These are phyloP conservation scores for pig (Sus scrofa) DNA, from an alignment of 2,113 vertebrate species.

Conservation along the genomic window DNA sequence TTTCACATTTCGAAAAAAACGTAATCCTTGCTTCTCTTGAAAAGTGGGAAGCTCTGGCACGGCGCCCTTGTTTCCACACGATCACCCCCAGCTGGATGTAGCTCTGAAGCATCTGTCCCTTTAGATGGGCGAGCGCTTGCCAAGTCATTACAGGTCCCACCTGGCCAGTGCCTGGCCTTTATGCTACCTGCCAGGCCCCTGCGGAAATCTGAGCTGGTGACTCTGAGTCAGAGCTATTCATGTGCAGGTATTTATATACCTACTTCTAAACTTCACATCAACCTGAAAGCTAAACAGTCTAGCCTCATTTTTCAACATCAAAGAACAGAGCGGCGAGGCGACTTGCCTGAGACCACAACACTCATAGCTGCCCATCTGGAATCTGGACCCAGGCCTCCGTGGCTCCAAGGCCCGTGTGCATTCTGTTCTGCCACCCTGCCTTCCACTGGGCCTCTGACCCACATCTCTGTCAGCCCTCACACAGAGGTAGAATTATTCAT, in stretches of 20 bases:
- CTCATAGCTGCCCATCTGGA: background rate
- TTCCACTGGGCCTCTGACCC: background rate
- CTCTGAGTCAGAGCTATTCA: background rate
- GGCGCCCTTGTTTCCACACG: constrained; percentile 42
- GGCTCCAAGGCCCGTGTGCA: background rate
- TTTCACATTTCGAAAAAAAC: background rate
- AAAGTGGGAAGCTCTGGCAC: background rate
- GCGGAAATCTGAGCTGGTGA: background rate
- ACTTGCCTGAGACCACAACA: background rate
- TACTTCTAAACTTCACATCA: background rate
- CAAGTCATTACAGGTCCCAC: constrained; percentile 68
- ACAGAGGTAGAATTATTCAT: background rate
- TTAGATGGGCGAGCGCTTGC: background rate
- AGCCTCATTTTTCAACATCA: background rate
- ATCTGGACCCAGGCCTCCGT: background rate
- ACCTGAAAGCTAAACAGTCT: background rate
- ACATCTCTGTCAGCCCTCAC: background rate
- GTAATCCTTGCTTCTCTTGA: constrained; percentile 14
- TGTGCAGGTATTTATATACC: background rate
- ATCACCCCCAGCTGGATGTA: constrained; percentile 52
- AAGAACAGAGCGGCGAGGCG: background rate
- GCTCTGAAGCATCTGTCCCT: constrained; percentile 47
- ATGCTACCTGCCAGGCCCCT: background rate
- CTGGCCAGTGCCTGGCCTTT: constrained; percentile 24
- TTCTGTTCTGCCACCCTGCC: background rate